A percentile compares a stretch with the other conserved stretches of the same genome.
phyloP scores from a whole-genome alignment of 2,113 vertebrate genomes.

The Sebastes fasciatus region DNA sequence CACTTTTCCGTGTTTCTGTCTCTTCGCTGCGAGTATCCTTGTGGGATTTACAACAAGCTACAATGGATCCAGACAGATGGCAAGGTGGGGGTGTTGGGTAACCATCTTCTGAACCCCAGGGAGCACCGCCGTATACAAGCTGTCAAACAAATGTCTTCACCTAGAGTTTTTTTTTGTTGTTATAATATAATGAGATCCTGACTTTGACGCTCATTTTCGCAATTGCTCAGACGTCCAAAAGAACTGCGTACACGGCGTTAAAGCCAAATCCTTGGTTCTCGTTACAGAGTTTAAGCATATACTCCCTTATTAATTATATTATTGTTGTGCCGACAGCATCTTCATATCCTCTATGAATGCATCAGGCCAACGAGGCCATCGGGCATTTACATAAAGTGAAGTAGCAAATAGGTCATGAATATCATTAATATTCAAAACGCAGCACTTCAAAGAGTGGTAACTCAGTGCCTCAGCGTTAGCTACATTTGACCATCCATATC shows the following conservation, averaged over 20 bases:
- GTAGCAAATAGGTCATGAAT: constrained; percentile 82
- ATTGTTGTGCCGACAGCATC: constrained; percentile 65
- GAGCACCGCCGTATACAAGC: constrained; percentile 67
- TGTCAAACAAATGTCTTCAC: constrained; percentile 77
- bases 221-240: constrained; percentile 44
- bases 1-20: constrained; percentile 77
- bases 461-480: constrained; percentile 69
- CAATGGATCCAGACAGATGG: constrained; percentile 79
- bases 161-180: constrained; percentile 41
- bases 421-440: constrained; percentile 79
- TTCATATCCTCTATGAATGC: constrained; percentile 49
- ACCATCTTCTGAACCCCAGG: constrained; percentile 68
- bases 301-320: constrained; percentile 61
- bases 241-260: constrained; percentile 6
- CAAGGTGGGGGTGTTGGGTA: constrained; percentile 74
- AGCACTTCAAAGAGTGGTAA: constrained; percentile 78
- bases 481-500: constrained; percentile 77
- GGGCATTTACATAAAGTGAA: constrained; percentile 78
- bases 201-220: constrained; percentile 57
- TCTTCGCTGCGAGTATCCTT: constrained; percentile 60
- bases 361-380: constrained; percentile 70
- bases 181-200: constrained; percentile 56
- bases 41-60: constrained; percentile 72
- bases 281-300: constrained; percentile 40
- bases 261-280: constrained; percentile 25